Evolutionary conservation across 2,888 invertebrate genomes (phyloP).

Genomic region (Iselma pallidipennis): DNA sequence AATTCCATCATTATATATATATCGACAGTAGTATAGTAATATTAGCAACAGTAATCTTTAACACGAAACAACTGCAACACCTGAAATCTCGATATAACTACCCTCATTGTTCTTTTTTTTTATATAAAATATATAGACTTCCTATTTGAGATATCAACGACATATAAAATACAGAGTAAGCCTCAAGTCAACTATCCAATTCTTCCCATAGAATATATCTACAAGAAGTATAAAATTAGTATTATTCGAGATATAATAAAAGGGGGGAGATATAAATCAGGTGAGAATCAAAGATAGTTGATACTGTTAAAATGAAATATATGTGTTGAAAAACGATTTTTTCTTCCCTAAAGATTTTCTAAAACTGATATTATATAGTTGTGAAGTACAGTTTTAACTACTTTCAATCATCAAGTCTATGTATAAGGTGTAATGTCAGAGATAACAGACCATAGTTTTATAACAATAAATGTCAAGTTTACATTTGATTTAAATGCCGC

Average conservation of each 20-base stretch:
- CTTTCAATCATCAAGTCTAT: neutral
- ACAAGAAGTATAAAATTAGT: neutral
- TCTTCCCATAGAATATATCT: neutral
- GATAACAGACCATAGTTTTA: neutral
- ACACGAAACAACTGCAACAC: neutral
- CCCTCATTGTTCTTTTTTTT: neutral
- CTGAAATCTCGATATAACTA: neutral
- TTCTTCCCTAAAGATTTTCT: neutral
- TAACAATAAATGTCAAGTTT: slow-evolving; percentile 1
- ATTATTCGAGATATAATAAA: neutral
- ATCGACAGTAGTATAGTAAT: neutral
- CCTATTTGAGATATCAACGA: neutral
- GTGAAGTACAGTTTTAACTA: neutral
- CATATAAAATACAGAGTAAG: neutral
- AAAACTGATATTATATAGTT: neutral
- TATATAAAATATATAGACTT: neutral
- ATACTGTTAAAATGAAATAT: neutral
- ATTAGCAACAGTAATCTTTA: neutral
- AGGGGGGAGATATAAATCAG: neutral
- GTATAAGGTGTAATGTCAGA: neutral
- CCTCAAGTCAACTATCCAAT: neutral
- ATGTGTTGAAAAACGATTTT: neutral
- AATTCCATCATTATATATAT: neutral
- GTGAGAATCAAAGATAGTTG: neutral
- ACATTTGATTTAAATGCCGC: slow-evolving; percentile 1